These are phyloP conservation scores for Umimayanthus kanabou DNA, from an alignment of 92 coral and sea anemone genomes.

Conservation along the genomic window DNA sequence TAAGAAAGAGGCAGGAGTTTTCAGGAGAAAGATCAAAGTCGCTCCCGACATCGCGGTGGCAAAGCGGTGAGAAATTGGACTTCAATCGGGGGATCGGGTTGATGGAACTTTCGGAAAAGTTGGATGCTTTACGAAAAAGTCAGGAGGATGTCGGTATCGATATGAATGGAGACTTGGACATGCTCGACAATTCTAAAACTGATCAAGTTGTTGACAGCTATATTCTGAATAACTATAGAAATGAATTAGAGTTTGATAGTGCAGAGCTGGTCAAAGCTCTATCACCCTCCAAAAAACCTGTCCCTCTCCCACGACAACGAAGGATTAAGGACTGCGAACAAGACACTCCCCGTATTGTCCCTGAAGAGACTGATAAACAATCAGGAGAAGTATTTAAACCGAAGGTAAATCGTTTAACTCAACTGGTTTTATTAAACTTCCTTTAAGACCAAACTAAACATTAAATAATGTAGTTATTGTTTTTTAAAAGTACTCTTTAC, in stretches of 20 bases:
- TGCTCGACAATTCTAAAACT: constrained; percentile 28
- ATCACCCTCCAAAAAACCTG: constrained; percentile 43
- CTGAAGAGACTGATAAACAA: not conserved
- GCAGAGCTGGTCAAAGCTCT: constrained; percentile 33
- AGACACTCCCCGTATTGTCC: not conserved
- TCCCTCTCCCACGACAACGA: constrained; percentile 43
- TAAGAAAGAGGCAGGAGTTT: constrained; percentile 66
- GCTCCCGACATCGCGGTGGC: constrained; percentile 66
- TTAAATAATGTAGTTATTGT: too few species aligned
- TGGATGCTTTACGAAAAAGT: constrained; percentile 75
- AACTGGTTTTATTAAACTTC: too few species aligned
- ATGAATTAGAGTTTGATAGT: constrained; percentile 49
- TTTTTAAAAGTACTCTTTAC: not conserved
- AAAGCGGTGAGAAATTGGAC: constrained; percentile 64
- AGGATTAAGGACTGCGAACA: constrained; percentile 3
- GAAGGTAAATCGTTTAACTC: not conserved
- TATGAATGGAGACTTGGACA: constrained; percentile 12
- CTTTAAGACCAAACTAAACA: not conserved
- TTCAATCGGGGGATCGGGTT: constrained; percentile 64
- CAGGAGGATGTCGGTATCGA: constrained; percentile 53
- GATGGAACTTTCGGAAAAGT: constrained; percentile 78
- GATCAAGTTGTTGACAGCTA: constrained; percentile 31
- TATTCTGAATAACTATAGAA: constrained; percentile 48
- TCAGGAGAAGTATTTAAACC: constrained; percentile 30
- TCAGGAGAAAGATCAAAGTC: constrained; percentile 72